Evolutionary conservation across 2,888 invertebrate genomes (phyloP).

Genomic region (Leucophenga montana): DNA sequence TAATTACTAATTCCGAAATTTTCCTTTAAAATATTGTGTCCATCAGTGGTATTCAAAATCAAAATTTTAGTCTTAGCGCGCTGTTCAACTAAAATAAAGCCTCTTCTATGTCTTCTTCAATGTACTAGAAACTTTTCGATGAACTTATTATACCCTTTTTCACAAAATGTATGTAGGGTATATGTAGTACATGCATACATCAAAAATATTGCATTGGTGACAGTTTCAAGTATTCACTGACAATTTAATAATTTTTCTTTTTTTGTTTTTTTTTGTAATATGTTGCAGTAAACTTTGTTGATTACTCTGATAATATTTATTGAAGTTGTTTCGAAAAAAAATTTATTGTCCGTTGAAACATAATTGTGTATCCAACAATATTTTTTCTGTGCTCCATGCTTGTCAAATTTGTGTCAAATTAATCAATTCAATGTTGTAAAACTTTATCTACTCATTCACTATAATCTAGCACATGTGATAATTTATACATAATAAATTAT

Average conservation of each 20-base stretch:
- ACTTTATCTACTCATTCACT: not conserved
- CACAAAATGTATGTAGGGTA: too few species aligned
- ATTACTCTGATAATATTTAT: slow-evolving; percentile 22
- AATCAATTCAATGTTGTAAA: slow-evolving; percentile 40
- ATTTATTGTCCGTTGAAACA: not conserved
- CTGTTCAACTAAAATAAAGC: too few species aligned
- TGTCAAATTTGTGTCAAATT: slow-evolving; percentile 62
- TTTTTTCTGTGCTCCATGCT: slow-evolving; percentile 36
- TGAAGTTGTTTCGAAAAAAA: slow-evolving; percentile 23
- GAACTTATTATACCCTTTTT: too few species aligned
- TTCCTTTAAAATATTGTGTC: too few species aligned
- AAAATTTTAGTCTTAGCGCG: too few species aligned
- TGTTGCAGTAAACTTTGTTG: not conserved
- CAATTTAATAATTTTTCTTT: slow-evolving; percentile 58
- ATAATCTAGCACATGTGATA: too few species aligned
- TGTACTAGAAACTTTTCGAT: too few species aligned
- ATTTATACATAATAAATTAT: too few species aligned
- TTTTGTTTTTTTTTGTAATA: not conserved
- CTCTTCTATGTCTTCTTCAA: too few species aligned
- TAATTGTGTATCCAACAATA: not conserved
- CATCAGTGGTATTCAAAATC: too few species aligned
- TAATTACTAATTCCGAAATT: too few species aligned
- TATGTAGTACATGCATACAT: not conserved
- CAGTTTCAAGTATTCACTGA: slow-evolving; percentile 51
- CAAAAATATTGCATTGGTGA: slow-evolving; percentile 3